Conservation (phyloP, 2,888 invertebrate species). For the Pristionchus fissidentatus region DNA sequence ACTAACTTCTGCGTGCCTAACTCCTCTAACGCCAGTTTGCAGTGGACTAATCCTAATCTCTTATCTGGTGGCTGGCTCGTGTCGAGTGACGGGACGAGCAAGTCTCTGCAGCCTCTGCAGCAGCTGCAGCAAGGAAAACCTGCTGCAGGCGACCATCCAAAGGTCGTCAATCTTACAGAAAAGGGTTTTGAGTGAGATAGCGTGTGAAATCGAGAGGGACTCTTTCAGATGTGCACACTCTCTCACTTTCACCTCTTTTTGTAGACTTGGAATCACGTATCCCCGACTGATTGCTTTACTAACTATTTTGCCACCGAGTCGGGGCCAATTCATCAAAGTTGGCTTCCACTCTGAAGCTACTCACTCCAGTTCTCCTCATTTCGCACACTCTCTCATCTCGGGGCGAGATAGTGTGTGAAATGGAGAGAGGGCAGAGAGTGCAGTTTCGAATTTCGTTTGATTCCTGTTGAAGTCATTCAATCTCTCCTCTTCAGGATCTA, state of each 20-base stretch:
- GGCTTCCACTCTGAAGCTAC: not conserved
- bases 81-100: too few relatives aligned
- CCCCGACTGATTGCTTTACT: not conserved
- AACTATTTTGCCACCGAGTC: not conserved
- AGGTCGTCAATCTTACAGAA: too few relatives aligned
- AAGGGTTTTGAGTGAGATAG: too few relatives aligned
- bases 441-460: too few relatives aligned
- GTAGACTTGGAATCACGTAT: too few relatives aligned
- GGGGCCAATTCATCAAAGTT: not conserved
- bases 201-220: too few relatives aligned
- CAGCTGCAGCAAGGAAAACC: not conserved
- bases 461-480: conserved; percentile 41
- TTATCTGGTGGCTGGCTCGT: not conserved
- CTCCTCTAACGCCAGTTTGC: not conserved
- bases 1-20: not conserved
- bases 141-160: not conserved
- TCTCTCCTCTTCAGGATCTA: conserved; percentile 16
- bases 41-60: conserved; percentile 10
- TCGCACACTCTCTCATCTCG: conserved; percentile 2
- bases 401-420: not conserved
- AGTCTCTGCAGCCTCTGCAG: too few relatives aligned
- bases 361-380: not conserved
- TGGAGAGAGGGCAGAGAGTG: too few relatives aligned
- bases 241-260: too few relatives aligned
- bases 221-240: too few relatives aligned